Evolutionary conservation across 1,140 invertebrate genomes (phyloP).

Genomic region (Homalodisca vitripennis): DNA sequence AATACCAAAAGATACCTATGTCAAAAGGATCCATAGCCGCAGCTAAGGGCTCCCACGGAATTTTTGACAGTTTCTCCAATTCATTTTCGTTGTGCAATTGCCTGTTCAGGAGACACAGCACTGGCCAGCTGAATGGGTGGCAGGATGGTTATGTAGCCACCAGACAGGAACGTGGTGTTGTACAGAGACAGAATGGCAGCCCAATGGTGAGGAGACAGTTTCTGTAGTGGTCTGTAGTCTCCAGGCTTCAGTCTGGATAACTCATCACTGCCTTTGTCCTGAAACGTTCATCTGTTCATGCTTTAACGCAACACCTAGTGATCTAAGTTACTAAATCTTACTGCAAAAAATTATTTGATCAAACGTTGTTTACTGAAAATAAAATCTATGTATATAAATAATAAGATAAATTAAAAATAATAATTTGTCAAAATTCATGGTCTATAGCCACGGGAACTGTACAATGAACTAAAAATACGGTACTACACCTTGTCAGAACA

Average conservation of each 20-base stretch:
- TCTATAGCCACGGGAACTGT: no score
- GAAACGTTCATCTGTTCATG: not conserved
- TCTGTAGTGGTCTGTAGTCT: conserved; percentile 60
- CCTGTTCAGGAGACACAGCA: conserved; percentile 69
- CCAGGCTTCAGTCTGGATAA: conserved; percentile 57
- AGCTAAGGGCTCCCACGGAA: conserved; percentile 78
- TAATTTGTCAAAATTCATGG: no score
- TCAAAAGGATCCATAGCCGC: conserved; percentile 78
- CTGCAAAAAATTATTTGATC: not conserved
- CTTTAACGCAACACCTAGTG: not conserved
- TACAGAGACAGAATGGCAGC: conserved; percentile 83
- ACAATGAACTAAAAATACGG: no score
- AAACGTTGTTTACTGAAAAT: no score
- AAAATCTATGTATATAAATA: not conserved
- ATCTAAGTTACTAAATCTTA: not conserved
- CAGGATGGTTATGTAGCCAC: conserved; percentile 79
- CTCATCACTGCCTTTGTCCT: conserved; percentile 19
- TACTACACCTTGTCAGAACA: no score
- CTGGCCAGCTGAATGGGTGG: conserved; percentile 82
- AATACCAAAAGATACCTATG: conserved; percentile 51
- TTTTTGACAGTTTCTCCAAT: conserved; percentile 62
- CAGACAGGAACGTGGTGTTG: conserved; percentile 77
- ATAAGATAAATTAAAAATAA: not conserved
- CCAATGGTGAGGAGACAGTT: conserved; percentile 86
- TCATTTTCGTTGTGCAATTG: conserved; percentile 67